These are phyloP conservation scores for Dromius quadrimaculatus DNA, from an alignment of 2,888 invertebrate genomes.

Conservation along the genomic window DNA sequence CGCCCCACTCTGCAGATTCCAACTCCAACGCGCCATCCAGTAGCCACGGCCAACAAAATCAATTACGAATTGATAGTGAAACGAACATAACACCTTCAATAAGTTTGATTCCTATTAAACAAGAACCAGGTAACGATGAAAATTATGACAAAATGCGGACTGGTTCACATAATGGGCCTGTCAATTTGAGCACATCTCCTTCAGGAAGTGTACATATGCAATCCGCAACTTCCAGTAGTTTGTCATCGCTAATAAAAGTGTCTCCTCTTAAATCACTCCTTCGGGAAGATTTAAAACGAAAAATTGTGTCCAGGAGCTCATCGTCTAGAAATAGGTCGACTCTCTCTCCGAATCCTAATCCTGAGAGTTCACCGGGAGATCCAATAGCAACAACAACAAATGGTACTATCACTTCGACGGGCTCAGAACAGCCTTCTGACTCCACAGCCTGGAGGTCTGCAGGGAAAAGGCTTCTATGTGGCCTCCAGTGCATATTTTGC, in stretches of 20 bases:
- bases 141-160: constrained; percentile 62
- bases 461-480: constrained; percentile 68
- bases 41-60: constrained; percentile 70
- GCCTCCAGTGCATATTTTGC: constrained; percentile 89
- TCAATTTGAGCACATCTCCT: constrained; percentile 63
- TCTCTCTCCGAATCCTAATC: constrained; percentile 65
- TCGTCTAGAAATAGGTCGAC: constrained; percentile 65
- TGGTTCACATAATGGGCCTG: constrained; percentile 62
- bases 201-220: constrained; percentile 63
- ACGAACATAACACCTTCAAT: constrained; percentile 85
- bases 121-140: constrained; percentile 70
- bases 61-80: constrained; percentile 66
- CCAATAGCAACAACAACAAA: constrained; percentile 69
- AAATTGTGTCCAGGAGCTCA: constrained; percentile 78
- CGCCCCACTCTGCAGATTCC: constrained; percentile 85
- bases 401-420: constrained; percentile 81
- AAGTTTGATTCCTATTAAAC: constrained; percentile 88
- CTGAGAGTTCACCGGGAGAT: constrained; percentile 67
- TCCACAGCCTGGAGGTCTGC: constrained; percentile 66
- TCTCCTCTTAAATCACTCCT: constrained; percentile 88
- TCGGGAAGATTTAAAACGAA: constrained; percentile 85
- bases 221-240: constrained; percentile 75
- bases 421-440: constrained; percentile 70
- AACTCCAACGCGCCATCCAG: constrained; percentile 81
- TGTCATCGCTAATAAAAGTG: constrained; percentile 84